A percentile compares a stretch with the other conserved stretches of the same genome.
Evolutionary conservation across 2,113 vertebrate species (phyloP).

Genomic region (Australoheros scitulus): DNA sequence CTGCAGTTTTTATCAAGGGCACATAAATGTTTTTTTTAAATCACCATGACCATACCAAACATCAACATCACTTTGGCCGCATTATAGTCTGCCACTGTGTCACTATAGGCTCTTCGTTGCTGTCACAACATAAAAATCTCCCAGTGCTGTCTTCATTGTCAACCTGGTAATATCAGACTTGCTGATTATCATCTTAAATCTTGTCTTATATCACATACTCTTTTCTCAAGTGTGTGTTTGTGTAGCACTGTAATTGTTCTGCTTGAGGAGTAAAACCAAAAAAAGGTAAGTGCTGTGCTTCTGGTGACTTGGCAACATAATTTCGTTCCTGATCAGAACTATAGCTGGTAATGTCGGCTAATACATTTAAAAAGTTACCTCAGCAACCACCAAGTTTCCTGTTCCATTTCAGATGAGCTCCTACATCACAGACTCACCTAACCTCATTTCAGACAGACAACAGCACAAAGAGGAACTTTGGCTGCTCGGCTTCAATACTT

Average conservation of each 20-base stretch:
- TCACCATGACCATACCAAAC: neutral
- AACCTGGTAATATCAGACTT: conserved; percentile 67
- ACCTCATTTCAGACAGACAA: neutral
- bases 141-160: conserved; percentile 71
- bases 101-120: no score
- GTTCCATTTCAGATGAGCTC: neutral
- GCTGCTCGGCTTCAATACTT: rapidly evolving
- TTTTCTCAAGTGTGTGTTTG: no score
- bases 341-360: neutral
- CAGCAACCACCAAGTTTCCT: conserved; percentile 16
- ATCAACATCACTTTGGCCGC: neutral
- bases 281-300: no score
- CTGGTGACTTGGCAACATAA: no score
- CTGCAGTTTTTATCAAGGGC: neutral
- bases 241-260: no score
- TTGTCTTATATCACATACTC: neutral
- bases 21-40: neutral
- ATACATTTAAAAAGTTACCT: neutral
- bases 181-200: conserved; percentile 40
- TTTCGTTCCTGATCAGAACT: rapidly evolving
- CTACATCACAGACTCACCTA: no score
- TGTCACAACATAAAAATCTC: neutral
- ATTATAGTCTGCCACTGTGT: conserved; percentile 61
- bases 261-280: no score
- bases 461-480: neutral